These are phyloP conservation scores for Tethea ocularis DNA, from an alignment of 2,888 invertebrate genomes.

Conservation along the genomic window DNA sequence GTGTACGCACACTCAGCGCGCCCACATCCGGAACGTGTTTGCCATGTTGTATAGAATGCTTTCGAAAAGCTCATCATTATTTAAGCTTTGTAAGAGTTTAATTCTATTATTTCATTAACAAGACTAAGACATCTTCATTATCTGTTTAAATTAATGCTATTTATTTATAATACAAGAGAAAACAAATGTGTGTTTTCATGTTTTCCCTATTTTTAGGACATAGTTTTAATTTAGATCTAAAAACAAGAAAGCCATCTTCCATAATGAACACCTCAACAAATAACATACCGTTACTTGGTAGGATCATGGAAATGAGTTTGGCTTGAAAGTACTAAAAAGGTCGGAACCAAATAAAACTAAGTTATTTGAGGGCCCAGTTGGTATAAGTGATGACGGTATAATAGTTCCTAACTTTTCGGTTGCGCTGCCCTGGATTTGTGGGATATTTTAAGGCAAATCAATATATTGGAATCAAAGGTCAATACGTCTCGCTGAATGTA, in stretches of 20 bases:
- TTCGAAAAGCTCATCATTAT: neutral
- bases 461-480: neutral
- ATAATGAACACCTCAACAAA: slow-evolving; percentile 2
- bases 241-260: neutral
- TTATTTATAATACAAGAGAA: too few species aligned
- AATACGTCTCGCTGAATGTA: neutral
- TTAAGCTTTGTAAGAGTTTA: neutral
- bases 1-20: neutral
- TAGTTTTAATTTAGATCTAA: too few species aligned
- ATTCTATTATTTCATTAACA: too few species aligned
- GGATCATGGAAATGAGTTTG: neutral
- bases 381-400: neutral
- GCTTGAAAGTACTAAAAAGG: neutral
- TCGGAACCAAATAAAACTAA: neutral
- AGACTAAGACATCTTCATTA: too few species aligned
- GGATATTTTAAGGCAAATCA: neutral
- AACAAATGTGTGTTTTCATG: too few species aligned
- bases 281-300: neutral
- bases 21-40: neutral
- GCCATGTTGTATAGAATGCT: neutral
- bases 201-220: too few species aligned
- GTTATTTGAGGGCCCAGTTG: neutral
- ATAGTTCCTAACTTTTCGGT: neutral
- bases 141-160: too few species aligned
- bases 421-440: neutral